Conservation (phyloP, 2,888 invertebrate species). For the Sarcophaga variegata region DNA sequence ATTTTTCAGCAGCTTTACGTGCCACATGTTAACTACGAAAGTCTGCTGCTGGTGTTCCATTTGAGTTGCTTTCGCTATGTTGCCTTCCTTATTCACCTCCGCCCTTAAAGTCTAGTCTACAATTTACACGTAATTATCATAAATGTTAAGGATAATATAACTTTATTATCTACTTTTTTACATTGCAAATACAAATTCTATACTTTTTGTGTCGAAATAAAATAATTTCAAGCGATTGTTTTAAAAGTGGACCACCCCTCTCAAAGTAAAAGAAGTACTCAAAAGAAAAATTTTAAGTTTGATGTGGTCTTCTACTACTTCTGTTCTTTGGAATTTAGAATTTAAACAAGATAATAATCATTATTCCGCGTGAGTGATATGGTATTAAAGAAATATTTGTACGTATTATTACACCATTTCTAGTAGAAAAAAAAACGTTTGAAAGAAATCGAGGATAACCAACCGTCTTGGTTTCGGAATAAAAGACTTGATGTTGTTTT, state of each 20-base stretch:
- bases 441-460: too few species aligned
- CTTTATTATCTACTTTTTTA: slow-evolving; percentile 47
- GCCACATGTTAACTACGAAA: neutral
- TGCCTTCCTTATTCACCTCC: neutral
- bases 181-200: slow-evolving; percentile 35
- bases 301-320: neutral
- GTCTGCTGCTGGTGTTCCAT: neutral
- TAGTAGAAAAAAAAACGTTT: too few species aligned
- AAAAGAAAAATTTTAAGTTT: slow-evolving; percentile 21
- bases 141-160: slow-evolving; percentile 62
- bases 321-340: neutral
- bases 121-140: slow-evolving; percentile 65
- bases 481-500: too few species aligned
- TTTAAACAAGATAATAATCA: slow-evolving; percentile 51
- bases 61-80: neutral
- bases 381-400: too few species aligned
- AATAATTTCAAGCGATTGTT: slow-evolving; percentile 4
- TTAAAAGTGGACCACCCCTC: too few species aligned
- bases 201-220: neutral
- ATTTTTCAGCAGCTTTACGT: slow-evolving; percentile 10
- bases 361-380: slow-evolving; percentile 49
- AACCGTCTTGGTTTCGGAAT: too few species aligned
- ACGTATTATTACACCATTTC: too few species aligned
- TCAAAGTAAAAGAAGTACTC: neutral
- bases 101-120: slow-evolving; percentile 18